Evolutionary conservation across 2,888 invertebrate genomes (phyloP).

Genomic region (Xestia ashworthii): DNA sequence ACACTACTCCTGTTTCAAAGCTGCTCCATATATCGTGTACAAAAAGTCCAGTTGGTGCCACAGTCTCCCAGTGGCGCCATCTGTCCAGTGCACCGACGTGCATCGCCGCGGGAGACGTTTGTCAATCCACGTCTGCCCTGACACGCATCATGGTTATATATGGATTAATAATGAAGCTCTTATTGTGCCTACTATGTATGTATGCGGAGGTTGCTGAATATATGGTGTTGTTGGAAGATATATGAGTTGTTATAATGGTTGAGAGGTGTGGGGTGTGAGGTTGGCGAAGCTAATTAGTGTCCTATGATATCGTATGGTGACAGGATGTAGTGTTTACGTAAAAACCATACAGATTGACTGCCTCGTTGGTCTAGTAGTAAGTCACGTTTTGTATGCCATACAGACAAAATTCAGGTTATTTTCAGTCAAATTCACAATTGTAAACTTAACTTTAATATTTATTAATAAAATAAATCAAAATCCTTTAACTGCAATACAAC

Average conservation of each 20-base stretch:
- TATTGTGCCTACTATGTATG: slow-evolving; percentile 29
- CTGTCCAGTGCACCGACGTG: slow-evolving; percentile 62
- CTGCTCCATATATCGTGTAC: slow-evolving; percentile 55
- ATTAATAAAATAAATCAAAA: slow-evolving; percentile 44
- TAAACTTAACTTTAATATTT: slow-evolving; percentile 4
- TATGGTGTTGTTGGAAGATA: slow-evolving; percentile 16
- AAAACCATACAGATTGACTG: no score
- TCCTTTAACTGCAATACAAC: slow-evolving; percentile 43
- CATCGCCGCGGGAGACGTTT: slow-evolving; percentile 69
- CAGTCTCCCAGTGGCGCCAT: slow-evolving; percentile 65
- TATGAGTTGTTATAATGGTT: slow-evolving; percentile 16
- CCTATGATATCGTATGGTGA: background rate
- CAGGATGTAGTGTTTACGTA: no score
- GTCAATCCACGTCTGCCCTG: slow-evolving; percentile 67
- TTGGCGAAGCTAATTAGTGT: background rate
- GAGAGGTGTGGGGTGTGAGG: background rate
- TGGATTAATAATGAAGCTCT: slow-evolving; percentile 62
- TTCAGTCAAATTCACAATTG: background rate
- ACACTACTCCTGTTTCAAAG: slow-evolving; percentile 36
- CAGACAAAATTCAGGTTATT: background rate
- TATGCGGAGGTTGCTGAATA: slow-evolving; percentile 9
- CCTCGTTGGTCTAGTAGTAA: no score
- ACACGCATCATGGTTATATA: slow-evolving; percentile 58
- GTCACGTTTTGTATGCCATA: no score
- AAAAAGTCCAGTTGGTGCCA: slow-evolving; percentile 51